Evolutionary conservation across 2,888 invertebrate species (phyloP).

Genomic region (Ormia ochracea): DNA sequence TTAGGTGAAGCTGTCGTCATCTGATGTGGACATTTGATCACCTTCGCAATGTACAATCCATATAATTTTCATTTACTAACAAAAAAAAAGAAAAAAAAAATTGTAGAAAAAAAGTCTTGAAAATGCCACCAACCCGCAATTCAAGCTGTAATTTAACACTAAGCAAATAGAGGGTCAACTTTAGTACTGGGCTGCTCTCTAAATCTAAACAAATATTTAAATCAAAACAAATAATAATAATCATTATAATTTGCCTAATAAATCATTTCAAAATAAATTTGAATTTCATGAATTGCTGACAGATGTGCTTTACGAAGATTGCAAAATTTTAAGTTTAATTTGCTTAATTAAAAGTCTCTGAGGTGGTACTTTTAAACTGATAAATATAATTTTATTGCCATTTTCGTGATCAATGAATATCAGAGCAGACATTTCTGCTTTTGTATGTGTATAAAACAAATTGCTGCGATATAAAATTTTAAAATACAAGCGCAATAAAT

Average conservation of each 20-base stretch:
- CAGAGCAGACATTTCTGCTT: not conserved
- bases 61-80: slow-evolving; percentile 25
- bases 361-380: slow-evolving; percentile 1
- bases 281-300: not conserved
- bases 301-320: not conserved
- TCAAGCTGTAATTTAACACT: slow-evolving; percentile 1
- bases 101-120: slow-evolving; percentile 14
- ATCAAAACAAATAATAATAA: not conserved
- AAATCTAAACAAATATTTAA: not conserved
- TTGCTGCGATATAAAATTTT: not conserved
- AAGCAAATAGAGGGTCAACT: not conserved
- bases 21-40: slow-evolving; percentile 31
- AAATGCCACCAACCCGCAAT: not conserved
- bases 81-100: not conserved
- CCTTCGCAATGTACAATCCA: slow-evolving; percentile 2
- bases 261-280: slow-evolving; percentile 14
- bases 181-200: not conserved
- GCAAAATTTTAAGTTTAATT: not conserved
- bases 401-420: slow-evolving; percentile 35
- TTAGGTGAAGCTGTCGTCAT: slow-evolving; percentile 27
- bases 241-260: slow-evolving; percentile 13
- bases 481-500: slow-evolving; percentile 45
- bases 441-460: not conserved
- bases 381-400: not conserved
- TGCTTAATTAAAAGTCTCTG: not conserved